phyloP scores from a whole-genome alignment of 2,797 vertebrate genomes.

The Glossophaga mutica region DNA sequence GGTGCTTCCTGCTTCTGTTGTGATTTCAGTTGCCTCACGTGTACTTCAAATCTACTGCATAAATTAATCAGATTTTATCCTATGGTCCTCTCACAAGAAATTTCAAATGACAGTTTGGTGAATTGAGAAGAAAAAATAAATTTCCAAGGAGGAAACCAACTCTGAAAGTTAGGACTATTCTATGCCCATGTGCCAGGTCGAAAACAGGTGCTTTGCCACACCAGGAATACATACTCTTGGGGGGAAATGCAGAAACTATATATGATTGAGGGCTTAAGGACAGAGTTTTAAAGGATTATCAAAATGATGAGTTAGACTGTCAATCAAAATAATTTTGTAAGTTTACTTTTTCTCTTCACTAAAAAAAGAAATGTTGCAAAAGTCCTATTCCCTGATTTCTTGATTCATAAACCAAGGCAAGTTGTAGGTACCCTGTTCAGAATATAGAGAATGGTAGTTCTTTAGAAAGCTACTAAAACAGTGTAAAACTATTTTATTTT shows the following conservation, averaged over 20 bases:
- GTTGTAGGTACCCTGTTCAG: neutral
- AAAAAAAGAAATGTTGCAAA: neutral
- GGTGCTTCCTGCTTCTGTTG: neutral
- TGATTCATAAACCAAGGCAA: neutral
- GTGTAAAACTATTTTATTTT: neutral
- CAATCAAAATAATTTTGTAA: neutral
- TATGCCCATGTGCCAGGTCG: neutral
- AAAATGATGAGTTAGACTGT: neutral
- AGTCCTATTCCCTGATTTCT: neutral
- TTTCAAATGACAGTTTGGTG: neutral
- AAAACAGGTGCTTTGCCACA: neutral
- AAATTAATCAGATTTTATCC: slow-evolving; percentile 14
- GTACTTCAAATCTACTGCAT: neutral
- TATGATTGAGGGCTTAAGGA: neutral
- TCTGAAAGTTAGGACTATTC: neutral
- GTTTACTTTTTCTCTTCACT: neutral
- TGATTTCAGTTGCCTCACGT: neutral
- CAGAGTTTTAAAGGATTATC: neutral
- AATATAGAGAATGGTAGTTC: neutral
- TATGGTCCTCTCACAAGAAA: slow-evolving; percentile 44
- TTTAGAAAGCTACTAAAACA: neutral
- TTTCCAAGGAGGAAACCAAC: neutral
- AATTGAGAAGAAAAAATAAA: slow-evolving; percentile 18
- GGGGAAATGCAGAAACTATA: neutral
- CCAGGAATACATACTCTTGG: neutral